These are phyloP conservation scores for Lineus longissimus DNA, from an alignment of 1,140 invertebrate genomes.

Conservation along the genomic window DNA sequence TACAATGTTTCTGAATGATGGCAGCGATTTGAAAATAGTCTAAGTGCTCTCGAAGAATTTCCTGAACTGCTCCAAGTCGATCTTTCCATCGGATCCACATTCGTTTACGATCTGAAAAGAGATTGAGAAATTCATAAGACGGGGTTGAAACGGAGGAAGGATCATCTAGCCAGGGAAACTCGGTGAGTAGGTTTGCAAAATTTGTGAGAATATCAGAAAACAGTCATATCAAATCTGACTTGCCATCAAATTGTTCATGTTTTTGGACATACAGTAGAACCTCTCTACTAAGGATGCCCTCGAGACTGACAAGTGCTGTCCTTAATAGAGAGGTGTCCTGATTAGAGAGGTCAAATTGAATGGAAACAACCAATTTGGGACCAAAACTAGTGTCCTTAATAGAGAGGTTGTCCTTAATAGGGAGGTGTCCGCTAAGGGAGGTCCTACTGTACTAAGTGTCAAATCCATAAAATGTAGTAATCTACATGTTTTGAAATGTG, in stretches of 20 bases:
- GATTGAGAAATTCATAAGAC: slow-evolving; percentile 8
- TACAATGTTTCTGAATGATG: too few species aligned
- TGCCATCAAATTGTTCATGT: not conserved
- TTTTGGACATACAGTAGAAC: too few species aligned
- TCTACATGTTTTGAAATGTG: too few species aligned
- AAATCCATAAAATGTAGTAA: slow-evolving; percentile 8
- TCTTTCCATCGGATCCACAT: slow-evolving; percentile 40
- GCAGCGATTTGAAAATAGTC: too few species aligned
- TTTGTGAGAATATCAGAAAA: not conserved
- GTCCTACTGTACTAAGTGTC: not conserved
- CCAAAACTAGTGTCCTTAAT: too few species aligned
- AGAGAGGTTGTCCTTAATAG: too few species aligned
- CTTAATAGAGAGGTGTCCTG: too few species aligned
- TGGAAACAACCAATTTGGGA: too few species aligned
- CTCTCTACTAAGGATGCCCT: too few species aligned
- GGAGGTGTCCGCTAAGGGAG: too few species aligned
- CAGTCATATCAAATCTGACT: not conserved
- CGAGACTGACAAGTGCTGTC: too few species aligned
- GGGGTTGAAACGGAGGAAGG: not conserved
- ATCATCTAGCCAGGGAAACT: not conserved
- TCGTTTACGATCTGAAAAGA: slow-evolving; percentile 40
- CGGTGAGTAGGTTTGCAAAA: not conserved
- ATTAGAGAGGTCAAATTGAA: too few species aligned
- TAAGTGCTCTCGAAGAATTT: slow-evolving; percentile 42
- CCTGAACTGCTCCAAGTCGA: slow-evolving; percentile 49